Base-by-base conservation (phyloP, 2,113 vertebrate genomes). In the Leucosticte australis region DNA sequence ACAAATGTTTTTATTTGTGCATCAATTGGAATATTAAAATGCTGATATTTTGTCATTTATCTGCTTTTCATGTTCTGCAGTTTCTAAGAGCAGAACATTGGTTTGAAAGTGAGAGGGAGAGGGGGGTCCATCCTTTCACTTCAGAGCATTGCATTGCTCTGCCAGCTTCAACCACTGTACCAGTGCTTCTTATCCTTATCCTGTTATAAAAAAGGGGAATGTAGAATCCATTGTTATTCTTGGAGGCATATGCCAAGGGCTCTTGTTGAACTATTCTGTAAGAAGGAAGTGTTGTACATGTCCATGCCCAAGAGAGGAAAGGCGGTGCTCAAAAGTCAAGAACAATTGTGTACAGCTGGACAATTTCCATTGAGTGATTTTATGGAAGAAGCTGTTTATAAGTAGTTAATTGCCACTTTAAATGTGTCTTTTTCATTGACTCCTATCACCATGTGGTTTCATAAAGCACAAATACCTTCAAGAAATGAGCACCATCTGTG, bases 291-390 rank as follows among this genome's bases (percentile, higher is more conserved):
- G 19, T 11, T 71, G 84, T 73, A 83, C 73, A 88, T 35, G 87
- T 82, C 94, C 91, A 86, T 96, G 83, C 93, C 93, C 84, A 13
- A 83, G 87, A 91, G 97, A 97, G 98, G 97, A 98, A 98, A 98
- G 98, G 97, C 97, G 95, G 97, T 97, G 96, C 90, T 96, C 92
- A 82, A 85, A 84, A 97, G 79, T 94, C 95, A 95, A 96, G 95
- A 95, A 82, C 80, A 95, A 97, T 98, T 97, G 96, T 96, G 87
- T 95, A 81, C 49, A 74, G 89, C 91, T 98, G 95, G 96, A 95
- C 28, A 83, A 80, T 57, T 97, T 97, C 97, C 96, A 96, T 8
- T 2, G 18, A 69, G 85, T 50, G 79, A 96, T 96, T 96, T 97
- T 95, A 96, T 50, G 33, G 81, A 69, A 95, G 80, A 93, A 97